phyloP scores from a whole-genome alignment of 1,140 invertebrate species.

The Drosophila kanapiae region DNA sequence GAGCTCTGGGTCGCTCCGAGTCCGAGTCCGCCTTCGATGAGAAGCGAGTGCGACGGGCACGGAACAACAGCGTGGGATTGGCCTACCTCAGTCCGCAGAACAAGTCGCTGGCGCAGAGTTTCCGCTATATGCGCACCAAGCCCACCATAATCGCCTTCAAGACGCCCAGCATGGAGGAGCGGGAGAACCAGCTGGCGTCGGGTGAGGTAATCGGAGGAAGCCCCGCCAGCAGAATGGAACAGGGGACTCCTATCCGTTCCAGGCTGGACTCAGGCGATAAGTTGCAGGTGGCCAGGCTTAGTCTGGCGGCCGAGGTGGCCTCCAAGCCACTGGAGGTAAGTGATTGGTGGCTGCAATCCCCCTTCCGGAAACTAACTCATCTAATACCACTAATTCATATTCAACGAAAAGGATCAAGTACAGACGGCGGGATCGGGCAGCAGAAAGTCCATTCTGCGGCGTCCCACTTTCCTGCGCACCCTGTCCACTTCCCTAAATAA shows the following conservation, averaged over 20 bases:
- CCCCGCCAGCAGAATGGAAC: constrained; percentile 85
- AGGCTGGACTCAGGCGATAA: constrained; percentile 43
- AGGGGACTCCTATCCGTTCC: constrained; percentile 84
- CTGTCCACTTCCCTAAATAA: constrained; percentile 78
- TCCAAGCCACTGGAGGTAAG: constrained; percentile 93
- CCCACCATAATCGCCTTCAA: constrained; percentile 94
- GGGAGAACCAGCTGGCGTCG: constrained; percentile 85
- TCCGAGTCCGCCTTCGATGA: constrained; percentile 92
- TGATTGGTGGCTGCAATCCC: constrained; percentile 15
- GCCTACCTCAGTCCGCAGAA: constrained; percentile 92
- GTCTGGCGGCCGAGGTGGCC: constrained; percentile 86
- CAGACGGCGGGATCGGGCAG: constrained; percentile 48
- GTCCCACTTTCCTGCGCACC: constrained; percentile 79
- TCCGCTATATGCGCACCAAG: constrained; percentile 94
- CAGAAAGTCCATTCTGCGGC: constrained; percentile 73
- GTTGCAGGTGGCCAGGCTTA: constrained; percentile 50
- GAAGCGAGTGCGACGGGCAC: constrained; percentile 88
- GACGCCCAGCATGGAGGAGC: constrained; percentile 90
- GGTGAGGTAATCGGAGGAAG: constrained; percentile 9
- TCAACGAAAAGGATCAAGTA: constrained; percentile 57
- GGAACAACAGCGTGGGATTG: constrained; percentile 88
- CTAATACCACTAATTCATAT: constrained; percentile 18
- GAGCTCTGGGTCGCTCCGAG: constrained; percentile 91
- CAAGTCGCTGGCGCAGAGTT: constrained; percentile 91
- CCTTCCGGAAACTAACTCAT: constrained; percentile 26